phyloP scores from a whole-genome alignment of 2,888 invertebrate species.

The Polydrusus cervinus region DNA sequence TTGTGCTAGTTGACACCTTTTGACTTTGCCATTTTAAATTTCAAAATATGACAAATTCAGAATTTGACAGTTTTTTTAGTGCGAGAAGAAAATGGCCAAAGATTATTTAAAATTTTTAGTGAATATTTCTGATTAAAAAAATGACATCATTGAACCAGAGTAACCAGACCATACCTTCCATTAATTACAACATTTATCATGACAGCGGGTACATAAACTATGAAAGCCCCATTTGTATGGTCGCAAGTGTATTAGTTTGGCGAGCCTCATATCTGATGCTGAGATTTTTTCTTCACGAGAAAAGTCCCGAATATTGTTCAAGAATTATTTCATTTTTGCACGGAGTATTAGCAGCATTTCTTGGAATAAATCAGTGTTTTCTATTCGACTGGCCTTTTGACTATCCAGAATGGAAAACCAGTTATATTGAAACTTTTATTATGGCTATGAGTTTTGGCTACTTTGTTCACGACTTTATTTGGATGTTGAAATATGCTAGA shows the following conservation, averaged over 20 bases:
- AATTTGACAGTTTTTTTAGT: conserved; percentile 6
- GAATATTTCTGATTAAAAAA: neutral
- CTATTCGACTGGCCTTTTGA: conserved; percentile 64
- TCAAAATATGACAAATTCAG: neutral
- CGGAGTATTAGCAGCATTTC: conserved; percentile 62
- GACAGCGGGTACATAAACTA: conserved; percentile 56
- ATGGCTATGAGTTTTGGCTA: conserved; percentile 77
- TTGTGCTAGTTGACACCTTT: conserved; percentile 3
- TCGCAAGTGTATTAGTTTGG: conserved; percentile 60
- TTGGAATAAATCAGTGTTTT: conserved; percentile 67
- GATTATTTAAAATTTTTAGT: neutral
- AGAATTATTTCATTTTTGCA: conserved; percentile 64
- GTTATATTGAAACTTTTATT: conserved; percentile 65
- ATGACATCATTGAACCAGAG: neutral
- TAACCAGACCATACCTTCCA: neutral
- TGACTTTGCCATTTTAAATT: conserved; percentile 12
- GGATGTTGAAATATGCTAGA: conserved; percentile 66
- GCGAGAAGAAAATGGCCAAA: neutral
- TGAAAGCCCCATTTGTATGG: conserved; percentile 55
- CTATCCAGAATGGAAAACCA: conserved; percentile 63
- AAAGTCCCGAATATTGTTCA: conserved; percentile 63
- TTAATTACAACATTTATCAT: conserved; percentile 40
- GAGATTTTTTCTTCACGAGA: conserved; percentile 46
- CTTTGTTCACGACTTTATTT: conserved; percentile 77
- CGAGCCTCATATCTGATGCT: conserved; percentile 57